A percentile compares a stretch with the other conserved stretches of the same genome.
phyloP scores from a whole-genome alignment of 2,113 vertebrate genomes.

The Aptenodytes forsteri region DNA sequence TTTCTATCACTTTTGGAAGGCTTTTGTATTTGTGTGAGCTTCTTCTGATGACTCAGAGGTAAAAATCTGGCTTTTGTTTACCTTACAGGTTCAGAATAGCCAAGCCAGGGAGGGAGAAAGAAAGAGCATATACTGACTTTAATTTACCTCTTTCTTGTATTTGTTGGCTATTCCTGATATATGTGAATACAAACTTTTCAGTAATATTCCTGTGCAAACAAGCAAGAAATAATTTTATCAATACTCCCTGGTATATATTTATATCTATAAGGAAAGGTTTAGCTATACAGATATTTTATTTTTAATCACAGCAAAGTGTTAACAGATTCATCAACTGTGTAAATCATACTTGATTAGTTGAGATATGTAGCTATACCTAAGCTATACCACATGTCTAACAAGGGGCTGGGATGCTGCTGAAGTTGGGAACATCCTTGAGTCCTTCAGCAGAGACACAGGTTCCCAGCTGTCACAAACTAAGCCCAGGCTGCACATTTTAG shows the following conservation, averaged over 20 bases:
- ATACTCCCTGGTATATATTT: background rate
- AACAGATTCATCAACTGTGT: background rate
- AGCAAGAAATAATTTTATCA: background rate
- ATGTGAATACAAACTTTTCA: background rate
- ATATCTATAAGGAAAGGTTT: background rate
- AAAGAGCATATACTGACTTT: background rate
- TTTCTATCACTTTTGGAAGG: background rate
- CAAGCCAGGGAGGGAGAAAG: background rate
- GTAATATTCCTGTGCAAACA: background rate
- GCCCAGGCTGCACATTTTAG: background rate
- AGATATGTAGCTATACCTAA: background rate
- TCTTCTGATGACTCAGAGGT: background rate
- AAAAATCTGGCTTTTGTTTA: background rate
- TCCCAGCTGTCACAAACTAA: background rate
- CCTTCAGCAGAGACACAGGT: background rate
- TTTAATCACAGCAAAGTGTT: background rate
- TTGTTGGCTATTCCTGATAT: background rate
- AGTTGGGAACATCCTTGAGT: background rate
- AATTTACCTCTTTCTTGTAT: background rate
- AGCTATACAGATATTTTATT: background rate
- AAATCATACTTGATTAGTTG: background rate
- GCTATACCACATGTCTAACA: background rate
- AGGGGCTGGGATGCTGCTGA: background rate
- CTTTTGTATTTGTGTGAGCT: background rate
- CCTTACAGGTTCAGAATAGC: background rate